Percentiles rank a stretch among this genome's conserved stretches.
Conservation (phyloP, 2,888 invertebrate species). For the Alsophila aescularia region DNA sequence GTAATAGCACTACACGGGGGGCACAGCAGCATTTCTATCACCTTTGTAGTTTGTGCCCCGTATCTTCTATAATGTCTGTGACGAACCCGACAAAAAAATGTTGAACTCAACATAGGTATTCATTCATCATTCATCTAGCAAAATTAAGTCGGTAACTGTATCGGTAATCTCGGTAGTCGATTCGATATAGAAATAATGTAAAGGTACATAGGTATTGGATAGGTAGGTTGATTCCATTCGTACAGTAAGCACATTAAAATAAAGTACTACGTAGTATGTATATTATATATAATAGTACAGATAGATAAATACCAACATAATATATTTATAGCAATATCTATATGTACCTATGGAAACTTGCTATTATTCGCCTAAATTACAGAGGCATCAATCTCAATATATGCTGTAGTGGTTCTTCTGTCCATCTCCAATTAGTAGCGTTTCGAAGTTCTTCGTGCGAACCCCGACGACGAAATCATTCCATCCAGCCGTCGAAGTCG, state of each 20-base stretch:
- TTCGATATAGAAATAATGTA: no score
- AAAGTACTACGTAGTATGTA: background rate
- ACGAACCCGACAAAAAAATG: no score
- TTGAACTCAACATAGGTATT: no score
- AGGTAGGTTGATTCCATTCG: no score
- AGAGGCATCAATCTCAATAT: constrained; percentile 49
- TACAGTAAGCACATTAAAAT: background rate
- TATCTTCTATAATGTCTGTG: no score
- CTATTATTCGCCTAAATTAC: constrained; percentile 68
- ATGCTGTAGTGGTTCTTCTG: constrained; percentile 44
- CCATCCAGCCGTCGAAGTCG: constrained; percentile 85
- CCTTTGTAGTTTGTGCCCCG: no score
- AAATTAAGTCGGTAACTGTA: no score
- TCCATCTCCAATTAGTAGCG: constrained; percentile 60
- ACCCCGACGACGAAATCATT: constrained; percentile 83
- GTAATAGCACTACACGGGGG: no score
- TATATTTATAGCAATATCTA: constrained; percentile 44
- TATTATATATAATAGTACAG: constrained; percentile 3
- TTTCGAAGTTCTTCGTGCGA: constrained; percentile 75
- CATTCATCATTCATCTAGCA: no score
- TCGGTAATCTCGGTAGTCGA: no score
- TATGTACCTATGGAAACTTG: constrained; percentile 62
- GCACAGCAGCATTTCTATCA: no score
- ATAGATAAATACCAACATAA: constrained; percentile 41
- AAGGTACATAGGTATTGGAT: no score